A percentile compares a stretch with the other conserved stretches of the same genome.
phyloP scores from a whole-genome alignment of 2,113 vertebrate genomes.

The Barbus barbus region DNA sequence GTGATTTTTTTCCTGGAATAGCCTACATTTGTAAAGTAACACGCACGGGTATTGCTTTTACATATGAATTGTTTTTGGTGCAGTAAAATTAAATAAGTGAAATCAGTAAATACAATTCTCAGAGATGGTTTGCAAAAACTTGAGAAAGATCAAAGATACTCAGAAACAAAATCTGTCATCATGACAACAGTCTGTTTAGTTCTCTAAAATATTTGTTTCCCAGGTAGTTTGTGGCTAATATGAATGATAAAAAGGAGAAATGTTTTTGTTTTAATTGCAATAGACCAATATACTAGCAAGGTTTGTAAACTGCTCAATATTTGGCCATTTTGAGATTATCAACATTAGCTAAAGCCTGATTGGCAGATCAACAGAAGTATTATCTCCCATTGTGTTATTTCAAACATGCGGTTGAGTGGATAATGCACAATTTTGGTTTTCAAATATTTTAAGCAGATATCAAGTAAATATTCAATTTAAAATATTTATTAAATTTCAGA shows the following conservation, averaged over 20 bases:
- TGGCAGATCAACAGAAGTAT: neutral
- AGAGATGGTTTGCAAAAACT: too few species aligned
- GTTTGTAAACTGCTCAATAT: neutral
- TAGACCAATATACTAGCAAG: neutral
- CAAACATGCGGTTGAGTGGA: neutral
- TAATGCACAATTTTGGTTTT: neutral
- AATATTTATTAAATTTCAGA: neutral
- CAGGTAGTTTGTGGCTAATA: too few species aligned
- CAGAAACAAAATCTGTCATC: too few species aligned
- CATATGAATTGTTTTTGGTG: neutral
- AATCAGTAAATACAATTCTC: too few species aligned
- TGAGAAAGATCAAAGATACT: too few species aligned
- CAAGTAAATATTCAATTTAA: neutral
- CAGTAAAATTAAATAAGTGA: too few species aligned
- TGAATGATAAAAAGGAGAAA: too few species aligned
- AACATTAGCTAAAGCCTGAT: neutral
- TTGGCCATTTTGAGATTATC: too few species aligned
- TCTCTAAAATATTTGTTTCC: too few species aligned
- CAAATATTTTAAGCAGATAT: neutral
- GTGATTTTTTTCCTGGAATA: neutral
- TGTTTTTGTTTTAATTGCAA: too few species aligned
- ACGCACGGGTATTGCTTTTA: neutral
- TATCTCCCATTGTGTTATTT: neutral
- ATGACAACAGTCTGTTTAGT: too few species aligned
- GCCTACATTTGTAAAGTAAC: neutral